Conservation (phyloP, 23 tunicate genomes). For the Corella eumyota region DNA sequence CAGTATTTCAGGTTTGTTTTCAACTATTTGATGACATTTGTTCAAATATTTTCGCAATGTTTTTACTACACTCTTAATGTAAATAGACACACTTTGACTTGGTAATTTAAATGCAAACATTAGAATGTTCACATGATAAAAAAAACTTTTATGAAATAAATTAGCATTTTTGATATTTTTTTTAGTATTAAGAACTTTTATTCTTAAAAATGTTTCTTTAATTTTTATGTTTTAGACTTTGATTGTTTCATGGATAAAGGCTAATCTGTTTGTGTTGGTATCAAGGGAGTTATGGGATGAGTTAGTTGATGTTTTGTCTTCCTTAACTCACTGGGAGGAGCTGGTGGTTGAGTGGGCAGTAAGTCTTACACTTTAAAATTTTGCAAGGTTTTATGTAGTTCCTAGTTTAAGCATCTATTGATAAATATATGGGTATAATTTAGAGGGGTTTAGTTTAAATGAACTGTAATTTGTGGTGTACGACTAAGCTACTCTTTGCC, state of each 20-base stretch:
- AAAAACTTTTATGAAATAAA: too few relatives aligned
- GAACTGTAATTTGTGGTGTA: too few relatives aligned
- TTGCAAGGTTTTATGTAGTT: background rate
- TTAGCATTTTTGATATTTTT: background rate
- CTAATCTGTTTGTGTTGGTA: slow-evolving; percentile 60
- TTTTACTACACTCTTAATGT: too few relatives aligned
- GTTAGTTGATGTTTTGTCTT: slow-evolving; percentile 46
- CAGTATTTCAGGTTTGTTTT: slow-evolving; percentile 31
- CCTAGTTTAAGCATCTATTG: too few relatives aligned
- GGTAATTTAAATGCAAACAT: too few relatives aligned
- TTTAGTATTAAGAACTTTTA: background rate
- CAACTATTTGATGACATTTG: background rate
- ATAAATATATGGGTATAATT: too few relatives aligned
- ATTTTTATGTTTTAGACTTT: slow-evolving; percentile 45
- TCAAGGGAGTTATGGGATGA: slow-evolving; percentile 91
- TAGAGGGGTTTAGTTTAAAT: too few relatives aligned
- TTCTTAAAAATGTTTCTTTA: background rate
- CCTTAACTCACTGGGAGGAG: slow-evolving; percentile 57
- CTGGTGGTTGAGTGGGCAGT: slow-evolving; percentile 87
- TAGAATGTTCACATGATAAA: too few relatives aligned
- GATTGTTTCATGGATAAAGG: slow-evolving; percentile 96
- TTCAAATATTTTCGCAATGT: background rate
- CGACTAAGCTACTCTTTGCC: too few relatives aligned
- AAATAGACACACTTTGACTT: too few relatives aligned
- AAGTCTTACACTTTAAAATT: slow-evolving; percentile 6